These are phyloP conservation scores for Rhinoderma darwinii DNA, from an alignment of 2,113 vertebrate genomes.

Conservation along the genomic window DNA sequence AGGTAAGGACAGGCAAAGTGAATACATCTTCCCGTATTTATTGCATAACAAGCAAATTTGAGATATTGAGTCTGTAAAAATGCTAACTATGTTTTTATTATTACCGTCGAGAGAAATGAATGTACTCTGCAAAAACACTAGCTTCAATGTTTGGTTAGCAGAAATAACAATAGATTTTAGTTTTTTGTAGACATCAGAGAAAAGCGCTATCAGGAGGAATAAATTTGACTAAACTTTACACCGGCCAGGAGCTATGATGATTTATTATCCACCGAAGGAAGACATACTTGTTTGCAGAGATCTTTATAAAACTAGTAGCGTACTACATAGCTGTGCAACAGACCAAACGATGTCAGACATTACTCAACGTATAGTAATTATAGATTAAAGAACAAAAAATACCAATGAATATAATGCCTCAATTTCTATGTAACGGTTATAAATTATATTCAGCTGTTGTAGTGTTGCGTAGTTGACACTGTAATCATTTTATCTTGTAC, in stretches of 20 bases:
- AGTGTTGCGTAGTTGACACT: no score
- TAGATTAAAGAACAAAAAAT: no score
- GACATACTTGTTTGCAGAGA: neutral
- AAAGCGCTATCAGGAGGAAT: neutral
- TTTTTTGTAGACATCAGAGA: conserved; percentile 28
- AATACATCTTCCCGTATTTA: conserved; percentile 42
- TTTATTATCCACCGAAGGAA: conserved; percentile 23
- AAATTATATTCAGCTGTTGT: no score
- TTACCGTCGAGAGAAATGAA: conserved; percentile 41
- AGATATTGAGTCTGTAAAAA: conserved; percentile 49
- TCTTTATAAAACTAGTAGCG: neutral
- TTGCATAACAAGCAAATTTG: conserved; percentile 24
- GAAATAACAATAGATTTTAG: conserved; percentile 32
- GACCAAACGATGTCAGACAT: neutral
- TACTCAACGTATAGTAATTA: neutral
- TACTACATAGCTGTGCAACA: neutral
- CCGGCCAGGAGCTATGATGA: neutral
- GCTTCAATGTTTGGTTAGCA: conserved; percentile 18
- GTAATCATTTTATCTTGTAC: no score
- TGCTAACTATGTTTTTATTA: conserved; percentile 55
- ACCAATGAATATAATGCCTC: no score
- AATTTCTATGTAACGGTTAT: no score
- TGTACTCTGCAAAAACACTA: conserved; percentile 27
- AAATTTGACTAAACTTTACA: neutral
- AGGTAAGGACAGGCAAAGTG: conserved; percentile 25